A percentile compares a stretch with the other conserved stretches of the same genome.
Evolutionary conservation across 2,113 vertebrate species (phyloP).

Genomic region (Merops nubicus): DNA sequence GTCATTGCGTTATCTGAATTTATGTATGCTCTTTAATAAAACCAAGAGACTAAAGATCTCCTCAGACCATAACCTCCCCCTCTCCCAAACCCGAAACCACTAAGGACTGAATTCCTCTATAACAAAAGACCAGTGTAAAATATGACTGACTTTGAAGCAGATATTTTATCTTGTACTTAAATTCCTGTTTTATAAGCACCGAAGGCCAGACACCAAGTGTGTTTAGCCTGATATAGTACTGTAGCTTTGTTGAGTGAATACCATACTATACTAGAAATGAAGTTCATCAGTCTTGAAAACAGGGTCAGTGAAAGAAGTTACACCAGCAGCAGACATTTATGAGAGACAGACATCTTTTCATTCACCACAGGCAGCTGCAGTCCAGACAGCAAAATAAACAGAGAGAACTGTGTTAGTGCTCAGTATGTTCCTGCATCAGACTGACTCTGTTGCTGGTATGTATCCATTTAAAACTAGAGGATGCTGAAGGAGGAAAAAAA

Average conservation of each 20-base stretch:
- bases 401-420: background rate
- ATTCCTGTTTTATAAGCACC: background rate
- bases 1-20: background rate
- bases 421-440: background rate
- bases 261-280: background rate
- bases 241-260: background rate
- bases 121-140: background rate
- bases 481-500: background rate
- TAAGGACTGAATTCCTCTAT: background rate
- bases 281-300: slow-evolving; percentile 5
- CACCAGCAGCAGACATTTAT: background rate
- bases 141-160: background rate
- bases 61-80: fast-evolving
- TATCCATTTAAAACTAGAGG: slow-evolving; percentile 17
- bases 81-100: background rate
- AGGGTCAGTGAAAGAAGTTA: slow-evolving; percentile 1
- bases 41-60: background rate
- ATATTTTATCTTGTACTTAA: slow-evolving; percentile 8
- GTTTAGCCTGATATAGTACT: background rate
- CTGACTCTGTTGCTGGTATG: background rate
- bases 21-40: background rate
- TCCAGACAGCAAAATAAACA: slow-evolving; percentile 47
- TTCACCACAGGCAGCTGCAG: slow-evolving; percentile 11
- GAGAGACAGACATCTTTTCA: slow-evolving; percentile 40
- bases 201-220: background rate